Conservation (phyloP, 64 coral and sea anemone genomes). For the Porites australiensis region DNA sequence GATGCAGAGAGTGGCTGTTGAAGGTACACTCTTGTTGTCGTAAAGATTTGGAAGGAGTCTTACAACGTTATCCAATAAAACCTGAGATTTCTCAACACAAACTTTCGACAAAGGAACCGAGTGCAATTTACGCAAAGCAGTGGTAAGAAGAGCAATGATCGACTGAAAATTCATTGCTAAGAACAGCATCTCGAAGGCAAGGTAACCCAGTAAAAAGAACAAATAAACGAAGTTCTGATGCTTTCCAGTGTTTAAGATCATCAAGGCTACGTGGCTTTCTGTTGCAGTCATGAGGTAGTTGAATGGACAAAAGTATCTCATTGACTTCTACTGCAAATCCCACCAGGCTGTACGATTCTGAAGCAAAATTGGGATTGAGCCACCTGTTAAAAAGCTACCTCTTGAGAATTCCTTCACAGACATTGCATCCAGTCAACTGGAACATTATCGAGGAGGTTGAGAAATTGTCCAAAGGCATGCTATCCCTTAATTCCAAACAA, state of each 20-base stretch:
- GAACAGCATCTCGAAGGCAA: not conserved
- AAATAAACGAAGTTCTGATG: slow-evolving; percentile 68
- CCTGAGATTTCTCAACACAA: not conserved
- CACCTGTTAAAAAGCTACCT: too few species aligned
- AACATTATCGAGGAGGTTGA: slow-evolving; percentile 58
- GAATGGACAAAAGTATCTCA: slow-evolving; percentile 35
- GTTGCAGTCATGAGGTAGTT: slow-evolving; percentile 66
- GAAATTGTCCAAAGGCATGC: slow-evolving; percentile 30
- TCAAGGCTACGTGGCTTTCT: slow-evolving; percentile 48
- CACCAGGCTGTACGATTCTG: slow-evolving; percentile 20
- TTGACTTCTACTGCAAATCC: slow-evolving; percentile 17
- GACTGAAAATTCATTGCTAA: not conserved
- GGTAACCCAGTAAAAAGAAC: slow-evolving; percentile 53
- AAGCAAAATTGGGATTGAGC: not conserved
- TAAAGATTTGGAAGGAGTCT: slow-evolving; percentile 35
- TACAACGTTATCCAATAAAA: slow-evolving; percentile 23
- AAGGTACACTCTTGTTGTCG: slow-evolving; percentile 46
- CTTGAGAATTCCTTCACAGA: slow-evolving; percentile 43
- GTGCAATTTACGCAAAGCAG: slow-evolving; percentile 3
- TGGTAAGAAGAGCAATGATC: not conserved
- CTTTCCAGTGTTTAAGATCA: slow-evolving; percentile 72
- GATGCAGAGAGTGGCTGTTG: slow-evolving; percentile 58
- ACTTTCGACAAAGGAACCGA: not conserved
- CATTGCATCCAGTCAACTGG: slow-evolving; percentile 78
- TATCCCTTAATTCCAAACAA: slow-evolving; percentile 59